Conservation (phyloP, 2,888 invertebrate genomes). For the Chrysina gloriosa region DNA sequence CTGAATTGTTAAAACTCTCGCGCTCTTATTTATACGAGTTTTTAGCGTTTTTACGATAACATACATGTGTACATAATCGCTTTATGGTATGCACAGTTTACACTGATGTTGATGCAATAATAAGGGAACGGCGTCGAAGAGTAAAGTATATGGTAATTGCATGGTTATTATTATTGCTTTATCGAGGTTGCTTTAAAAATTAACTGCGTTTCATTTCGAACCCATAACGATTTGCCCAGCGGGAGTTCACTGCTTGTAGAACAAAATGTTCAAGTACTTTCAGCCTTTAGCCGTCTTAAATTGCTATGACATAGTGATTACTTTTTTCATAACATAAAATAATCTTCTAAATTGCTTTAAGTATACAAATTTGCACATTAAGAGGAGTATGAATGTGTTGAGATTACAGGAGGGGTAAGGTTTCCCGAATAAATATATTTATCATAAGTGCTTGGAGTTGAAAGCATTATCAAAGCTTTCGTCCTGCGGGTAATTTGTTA, state of each 20-base stretch:
- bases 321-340: too few species aligned
- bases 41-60: neutral
- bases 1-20: neutral
- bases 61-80: neutral
- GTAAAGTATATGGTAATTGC: neutral
- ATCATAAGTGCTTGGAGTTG: too few species aligned
- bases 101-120: slow-evolving; percentile 7
- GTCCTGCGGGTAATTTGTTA: too few species aligned
- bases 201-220: neutral
- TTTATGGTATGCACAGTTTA: neutral
- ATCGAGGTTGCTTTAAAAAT: neutral
- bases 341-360: too few species aligned
- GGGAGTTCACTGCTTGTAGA: neutral
- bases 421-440: too few species aligned
- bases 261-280: too few species aligned
- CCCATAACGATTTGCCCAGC: neutral
- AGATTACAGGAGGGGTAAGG: too few species aligned
- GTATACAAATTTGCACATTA: too few species aligned
- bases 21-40: neutral
- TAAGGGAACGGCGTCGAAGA: neutral
- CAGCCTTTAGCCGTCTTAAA: too few species aligned
- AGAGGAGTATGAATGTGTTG: too few species aligned
- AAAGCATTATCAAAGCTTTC: too few species aligned
- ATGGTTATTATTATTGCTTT: slow-evolving; percentile 6
- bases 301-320: too few species aligned